Evolutionary conservation across 2,797 vertebrate genomes (phyloP), one percentile per base, ranked within the genome.

Genomic region (Hemibagrus guttatus): DNA sequence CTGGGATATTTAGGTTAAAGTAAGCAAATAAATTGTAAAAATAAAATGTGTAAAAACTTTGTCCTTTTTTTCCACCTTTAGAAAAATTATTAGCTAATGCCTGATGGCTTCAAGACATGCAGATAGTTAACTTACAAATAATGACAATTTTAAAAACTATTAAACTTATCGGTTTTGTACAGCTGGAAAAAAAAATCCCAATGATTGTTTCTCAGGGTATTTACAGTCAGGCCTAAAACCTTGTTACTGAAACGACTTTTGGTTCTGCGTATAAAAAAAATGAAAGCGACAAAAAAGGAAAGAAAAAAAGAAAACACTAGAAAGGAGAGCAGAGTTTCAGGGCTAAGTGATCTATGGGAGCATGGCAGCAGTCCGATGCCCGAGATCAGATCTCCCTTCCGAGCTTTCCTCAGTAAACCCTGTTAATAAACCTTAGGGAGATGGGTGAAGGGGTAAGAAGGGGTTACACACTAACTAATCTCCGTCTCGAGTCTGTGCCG

Each of bases 1-100:
- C 95, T 95, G 95, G 95, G 95, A 96, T 95, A 95, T 95, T 95
- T 93, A 86, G 84, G 90, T 89, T 89, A 95, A 94, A 93, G 63
- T 94, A 95, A 93, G 95, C 94, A 95, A 96, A 96, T 93, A 94
- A 96, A 95, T 94, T 93, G 94, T 95, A 95, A 97, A 97, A 97
- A 96, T 97, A 97, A 97, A 96, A 96, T 95, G 96, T 96, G 95
- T 96, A 96, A 96, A 95, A 95, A 94, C 86, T 81, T 91, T 93
- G 93, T 88, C 91, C 93, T 92, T 93, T 93, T 91, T 90, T 89
- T 76, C 46, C 88, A 89, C 88, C 84, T 87, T 94, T 93, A 94
- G 94, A 96, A 95, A 39, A 96, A 96, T 95, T 91, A 96, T 95
- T 94, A 94, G 92, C 94, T 94, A 96, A 94, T 86, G 95, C 95